Percentiles rank a stretch among this genome's conserved stretches.
These are phyloP conservation scores for Margaritifera margaritifera DNA, from an alignment of 2,888 invertebrate species.

Conservation along the genomic window DNA sequence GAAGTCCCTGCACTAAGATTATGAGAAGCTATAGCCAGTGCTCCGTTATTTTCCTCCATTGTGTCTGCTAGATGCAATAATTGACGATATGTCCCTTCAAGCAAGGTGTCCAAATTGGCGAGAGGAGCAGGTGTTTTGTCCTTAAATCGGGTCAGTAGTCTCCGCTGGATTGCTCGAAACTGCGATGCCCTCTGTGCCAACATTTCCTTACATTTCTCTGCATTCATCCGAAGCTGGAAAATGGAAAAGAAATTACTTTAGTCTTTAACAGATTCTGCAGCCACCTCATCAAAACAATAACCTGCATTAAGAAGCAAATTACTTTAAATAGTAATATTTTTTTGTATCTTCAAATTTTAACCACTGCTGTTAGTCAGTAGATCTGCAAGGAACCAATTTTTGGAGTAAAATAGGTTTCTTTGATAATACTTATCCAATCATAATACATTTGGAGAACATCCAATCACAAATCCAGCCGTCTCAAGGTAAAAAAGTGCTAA, in stretches of 20 bases:
- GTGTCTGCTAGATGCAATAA: slow-evolving; percentile 64
- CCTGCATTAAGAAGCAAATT: too few relatives aligned
- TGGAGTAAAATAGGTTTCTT: too few relatives aligned
- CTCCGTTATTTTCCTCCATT: slow-evolving; percentile 66
- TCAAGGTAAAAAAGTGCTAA: too few relatives aligned
- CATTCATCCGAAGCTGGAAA: slow-evolving; percentile 61
- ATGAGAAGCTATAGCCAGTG: slow-evolving; percentile 67
- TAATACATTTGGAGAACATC: too few relatives aligned
- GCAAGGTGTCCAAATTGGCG: slow-evolving; percentile 81
- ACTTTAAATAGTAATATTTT: too few relatives aligned
- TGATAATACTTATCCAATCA: too few relatives aligned
- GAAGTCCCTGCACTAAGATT: slow-evolving; percentile 71
- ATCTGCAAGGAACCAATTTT: too few relatives aligned
- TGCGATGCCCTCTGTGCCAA: slow-evolving; percentile 79
- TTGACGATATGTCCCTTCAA: slow-evolving; percentile 82
- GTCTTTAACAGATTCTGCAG: neutral
- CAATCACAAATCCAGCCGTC: too few relatives aligned
- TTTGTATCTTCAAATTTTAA: too few relatives aligned
- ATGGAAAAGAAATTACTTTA: neutral
- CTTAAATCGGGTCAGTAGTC: slow-evolving; percentile 84
- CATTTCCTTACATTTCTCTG: slow-evolving; percentile 69
- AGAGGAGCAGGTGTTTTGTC: slow-evolving; percentile 85
- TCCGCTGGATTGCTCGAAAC: slow-evolving; percentile 84
- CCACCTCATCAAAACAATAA: too few relatives aligned
- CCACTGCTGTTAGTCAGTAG: too few relatives aligned